These are phyloP conservation scores for Eucidaris tribuloides DNA, from an alignment of 35 echinoderm and acorn worm genomes.

Conservation along the genomic window DNA sequence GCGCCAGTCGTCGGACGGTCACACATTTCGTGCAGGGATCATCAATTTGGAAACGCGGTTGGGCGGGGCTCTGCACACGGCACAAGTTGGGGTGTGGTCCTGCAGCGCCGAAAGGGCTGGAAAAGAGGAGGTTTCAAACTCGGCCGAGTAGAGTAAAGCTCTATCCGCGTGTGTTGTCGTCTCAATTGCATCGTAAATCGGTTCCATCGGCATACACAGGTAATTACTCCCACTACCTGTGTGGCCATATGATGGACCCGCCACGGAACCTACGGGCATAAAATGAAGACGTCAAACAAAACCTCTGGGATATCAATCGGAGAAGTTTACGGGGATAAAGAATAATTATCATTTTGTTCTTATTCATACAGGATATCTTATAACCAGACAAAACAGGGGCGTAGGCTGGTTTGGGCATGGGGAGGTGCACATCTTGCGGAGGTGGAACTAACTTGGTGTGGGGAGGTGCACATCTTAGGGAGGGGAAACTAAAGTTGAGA, in stretches of 20 bases:
- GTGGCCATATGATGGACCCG: not conserved
- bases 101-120: not conserved
- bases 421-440: no score
- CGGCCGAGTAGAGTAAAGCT: constrained; percentile 49
- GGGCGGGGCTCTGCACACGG: constrained; percentile 52
- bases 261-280: constrained; percentile 20
- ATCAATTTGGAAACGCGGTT: constrained; percentile 6
- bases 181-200: not conserved
- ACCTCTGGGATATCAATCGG: no score
- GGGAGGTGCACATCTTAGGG: no score
- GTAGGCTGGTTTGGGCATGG: no score
- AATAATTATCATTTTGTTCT: no score
- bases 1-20: constrained; percentile 49
- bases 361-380: no score
- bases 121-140: constrained; percentile 37
- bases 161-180: not conserved
- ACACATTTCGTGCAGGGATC: constrained; percentile 42
- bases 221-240: not conserved
- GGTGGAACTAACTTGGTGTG: no score
- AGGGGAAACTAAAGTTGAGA: no score
- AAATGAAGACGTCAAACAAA: no score
- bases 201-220: not conserved
- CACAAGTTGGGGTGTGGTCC: constrained; percentile 42
- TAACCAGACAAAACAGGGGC: no score
- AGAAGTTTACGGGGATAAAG: no score